A percentile compares a stretch with the other conserved stretches of the same genome.
These are phyloP conservation scores for Cryptus viduatorius DNA, from an alignment of 2,888 invertebrate genomes.

Conservation along the genomic window DNA sequence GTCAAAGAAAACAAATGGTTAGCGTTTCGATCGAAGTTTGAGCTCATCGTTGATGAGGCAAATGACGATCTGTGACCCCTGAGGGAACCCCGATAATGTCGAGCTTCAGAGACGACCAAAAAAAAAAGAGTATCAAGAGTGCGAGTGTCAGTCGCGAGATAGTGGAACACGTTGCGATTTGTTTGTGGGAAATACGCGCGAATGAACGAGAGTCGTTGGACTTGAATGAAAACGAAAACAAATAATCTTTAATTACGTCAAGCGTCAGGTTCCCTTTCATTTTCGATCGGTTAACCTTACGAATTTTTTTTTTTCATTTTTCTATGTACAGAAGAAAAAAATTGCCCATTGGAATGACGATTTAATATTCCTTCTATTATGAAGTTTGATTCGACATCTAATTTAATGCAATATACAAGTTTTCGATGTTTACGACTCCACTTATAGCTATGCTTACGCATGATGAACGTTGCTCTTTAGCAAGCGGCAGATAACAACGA, in stretches of 20 bases:
- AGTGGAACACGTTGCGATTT: slow-evolving; percentile 50
- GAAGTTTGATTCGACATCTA: not conserved
- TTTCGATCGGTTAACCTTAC: not conserved
- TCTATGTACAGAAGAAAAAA: not conserved
- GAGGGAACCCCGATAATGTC: slow-evolving; percentile 56
- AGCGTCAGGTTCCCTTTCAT: not conserved
- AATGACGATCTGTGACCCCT: slow-evolving; percentile 62
- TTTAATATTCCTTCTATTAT: not conserved
- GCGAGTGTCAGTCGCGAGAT: slow-evolving; percentile 37
- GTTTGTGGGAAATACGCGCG: slow-evolving; percentile 10
- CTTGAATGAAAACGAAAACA: slow-evolving; percentile 11
- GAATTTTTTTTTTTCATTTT: not conserved
- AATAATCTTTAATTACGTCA: not conserved
- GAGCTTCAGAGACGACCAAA: slow-evolving; percentile 30
- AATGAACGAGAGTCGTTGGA: slow-evolving; percentile 1
- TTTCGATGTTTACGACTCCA: not conserved
- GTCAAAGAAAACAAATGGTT: slow-evolving; percentile 48
- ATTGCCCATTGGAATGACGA: too few relatives aligned
- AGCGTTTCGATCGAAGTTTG: slow-evolving; percentile 46
- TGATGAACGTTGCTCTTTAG: not conserved
- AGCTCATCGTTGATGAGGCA: slow-evolving; percentile 13
- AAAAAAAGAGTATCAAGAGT: slow-evolving; percentile 31
- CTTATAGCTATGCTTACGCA: not conserved
- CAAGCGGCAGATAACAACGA: not conserved
- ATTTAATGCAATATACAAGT: not conserved